These are phyloP conservation scores for Mesorhabditis spiculigera DNA, from an alignment of 2,888 invertebrate genomes.

Conservation along the genomic window DNA sequence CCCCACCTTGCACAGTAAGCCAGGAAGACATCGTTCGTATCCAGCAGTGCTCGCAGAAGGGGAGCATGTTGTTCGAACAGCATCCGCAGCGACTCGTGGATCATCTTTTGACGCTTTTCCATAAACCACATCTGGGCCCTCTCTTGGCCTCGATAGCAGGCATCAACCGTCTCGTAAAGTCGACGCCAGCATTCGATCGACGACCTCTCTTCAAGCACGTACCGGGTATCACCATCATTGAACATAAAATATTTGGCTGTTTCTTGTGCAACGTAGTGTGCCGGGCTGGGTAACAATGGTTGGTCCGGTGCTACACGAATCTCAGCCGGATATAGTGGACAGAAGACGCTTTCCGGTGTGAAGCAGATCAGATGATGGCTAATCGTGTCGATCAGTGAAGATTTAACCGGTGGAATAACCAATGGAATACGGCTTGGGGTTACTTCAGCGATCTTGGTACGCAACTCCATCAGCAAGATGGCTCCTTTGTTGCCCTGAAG, in stretches of 20 bases:
- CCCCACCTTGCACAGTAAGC: slow-evolving; percentile 49
- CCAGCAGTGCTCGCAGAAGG: slow-evolving; percentile 46
- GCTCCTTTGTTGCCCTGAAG: slow-evolving; percentile 53
- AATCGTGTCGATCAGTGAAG: slow-evolving; percentile 30
- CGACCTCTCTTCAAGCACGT: not conserved
- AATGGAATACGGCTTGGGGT: slow-evolving; percentile 43
- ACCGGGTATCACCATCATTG: not conserved
- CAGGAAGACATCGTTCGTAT: slow-evolving; percentile 53
- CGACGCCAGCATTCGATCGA: slow-evolving; percentile 48
- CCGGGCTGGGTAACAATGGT: slow-evolving; percentile 40
- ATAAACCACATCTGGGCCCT: slow-evolving; percentile 42
- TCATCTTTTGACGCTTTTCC: slow-evolving; percentile 43
- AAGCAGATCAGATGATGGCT: slow-evolving; percentile 55
- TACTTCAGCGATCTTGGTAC: slow-evolving; percentile 36
- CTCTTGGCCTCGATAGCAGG: slow-evolving; percentile 27
- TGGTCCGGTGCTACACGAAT: slow-evolving; percentile 29
- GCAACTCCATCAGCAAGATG: slow-evolving; percentile 52
- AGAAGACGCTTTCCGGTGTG: slow-evolving; percentile 54
- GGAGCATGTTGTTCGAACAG: slow-evolving; percentile 54
- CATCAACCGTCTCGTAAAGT: slow-evolving; percentile 41
- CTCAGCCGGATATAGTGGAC: slow-evolving; percentile 54
- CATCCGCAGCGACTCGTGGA: slow-evolving; percentile 38
- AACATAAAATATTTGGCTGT: slow-evolving; percentile 38
- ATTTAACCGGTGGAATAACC: slow-evolving; percentile 29
- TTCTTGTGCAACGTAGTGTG: slow-evolving; percentile 46